These are phyloP conservation scores for Rostratula benghalensis DNA, from an alignment of 2,113 vertebrate species.

Conservation along the genomic window DNA sequence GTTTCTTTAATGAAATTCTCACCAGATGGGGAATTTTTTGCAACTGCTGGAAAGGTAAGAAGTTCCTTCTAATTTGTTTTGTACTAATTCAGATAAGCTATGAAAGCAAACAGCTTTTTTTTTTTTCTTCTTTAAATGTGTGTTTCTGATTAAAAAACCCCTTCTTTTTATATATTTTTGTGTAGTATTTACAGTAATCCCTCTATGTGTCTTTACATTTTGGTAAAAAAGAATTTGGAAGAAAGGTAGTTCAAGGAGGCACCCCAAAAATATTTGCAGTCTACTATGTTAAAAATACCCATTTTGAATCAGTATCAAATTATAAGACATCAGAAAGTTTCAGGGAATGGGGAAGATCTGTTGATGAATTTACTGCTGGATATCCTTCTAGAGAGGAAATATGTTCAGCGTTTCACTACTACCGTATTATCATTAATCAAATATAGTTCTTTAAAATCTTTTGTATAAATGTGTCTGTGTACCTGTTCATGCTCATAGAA, in stretches of 20 bases:
- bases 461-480: background rate
- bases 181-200: background rate
- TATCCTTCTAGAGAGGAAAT: background rate
- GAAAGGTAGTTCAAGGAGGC: background rate
- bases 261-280: background rate
- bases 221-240: background rate
- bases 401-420: background rate
- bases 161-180: too few species aligned
- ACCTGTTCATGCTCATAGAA: background rate
- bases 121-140: too few species aligned
- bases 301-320: background rate
- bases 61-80: background rate
- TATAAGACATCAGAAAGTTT: background rate
- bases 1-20: constrained; percentile 94
- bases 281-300: background rate
- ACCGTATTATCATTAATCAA: background rate
- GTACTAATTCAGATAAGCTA: background rate
- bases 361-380: background rate
- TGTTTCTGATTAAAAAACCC: too few species aligned
- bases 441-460: background rate
- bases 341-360: background rate
- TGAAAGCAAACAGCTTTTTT: background rate
- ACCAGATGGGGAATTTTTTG: constrained; percentile 96
- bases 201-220: background rate
- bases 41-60: constrained; percentile 92